Evolutionary conservation across 2,113 vertebrate genomes (phyloP), one percentile per base, ranked within the genome.

Genomic region (Cervus canadensis): DNA sequence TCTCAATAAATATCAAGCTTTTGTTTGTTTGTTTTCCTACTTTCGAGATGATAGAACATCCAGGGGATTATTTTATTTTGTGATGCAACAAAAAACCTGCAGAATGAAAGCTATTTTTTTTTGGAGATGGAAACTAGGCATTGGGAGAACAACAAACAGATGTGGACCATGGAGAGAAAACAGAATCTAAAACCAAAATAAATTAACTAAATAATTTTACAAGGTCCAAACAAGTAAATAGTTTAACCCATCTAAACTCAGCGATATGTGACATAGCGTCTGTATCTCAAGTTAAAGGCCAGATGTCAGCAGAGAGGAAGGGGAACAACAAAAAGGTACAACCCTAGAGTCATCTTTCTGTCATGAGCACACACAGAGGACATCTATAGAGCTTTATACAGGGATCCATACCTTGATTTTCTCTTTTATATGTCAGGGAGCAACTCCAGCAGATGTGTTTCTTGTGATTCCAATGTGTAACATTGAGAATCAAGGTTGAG

Each of bases 1-100:
- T 84, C 12, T 74, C 60, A 97, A 52, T 95, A 94, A 86, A 91
- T 43, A 92, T 43, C 56, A 87, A 25, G 25, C 6, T 95, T 98
- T 87, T 94, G 13, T 74, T 67, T 60, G 5, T 64, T 95, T 71
- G 13, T 67, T 95, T 94, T 64, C 26, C n/a, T 86, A 52, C n/a
- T 79, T 98, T 97, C 56, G 5, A 94, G 11, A 79, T 82, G 7
- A 64, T 21, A 92, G 33, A 76, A 50, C 40, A 89, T 45, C 17
- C 6, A 87, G 15, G 30, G 12, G 30, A 96, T 84, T n/a, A 89
- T 91, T 89, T 59, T 64, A 95, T 96, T 91, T 87, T 96, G 26
- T 91, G 14, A 62, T 89, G 2, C 30, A 91, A 85, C 36, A 94
- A 94, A 81, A 82, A 71, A 82, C 13, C 21, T 60, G 26, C 67